Percentiles rank a stretch among this genome's conserved stretches.
These are phyloP conservation scores for Exephanes ischioxanthus DNA, from an alignment of 2,888 invertebrate species.

Conservation along the genomic window DNA sequence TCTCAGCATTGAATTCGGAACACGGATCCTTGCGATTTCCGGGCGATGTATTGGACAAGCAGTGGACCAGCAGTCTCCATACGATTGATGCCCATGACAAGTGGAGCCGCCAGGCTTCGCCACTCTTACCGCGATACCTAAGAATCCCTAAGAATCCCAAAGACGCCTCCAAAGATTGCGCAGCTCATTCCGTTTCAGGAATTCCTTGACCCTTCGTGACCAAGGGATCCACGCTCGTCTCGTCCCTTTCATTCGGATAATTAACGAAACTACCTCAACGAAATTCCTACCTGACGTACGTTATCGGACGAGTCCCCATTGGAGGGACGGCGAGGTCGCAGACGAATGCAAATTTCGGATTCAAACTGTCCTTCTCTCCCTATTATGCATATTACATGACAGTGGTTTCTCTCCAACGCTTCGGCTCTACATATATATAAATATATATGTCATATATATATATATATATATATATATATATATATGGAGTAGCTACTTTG, in stretches of 20 bases:
- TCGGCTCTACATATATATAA: background rate
- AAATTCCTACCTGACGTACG: constrained; percentile 23
- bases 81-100: background rate
- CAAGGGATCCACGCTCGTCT: background rate
- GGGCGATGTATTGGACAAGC: background rate
- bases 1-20: background rate
- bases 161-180: background rate
- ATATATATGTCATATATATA: background rate
- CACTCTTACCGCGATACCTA: background rate
- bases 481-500: constrained; percentile 36
- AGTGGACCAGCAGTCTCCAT: background rate
- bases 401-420: constrained; percentile 31
- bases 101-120: too few relatives aligned
- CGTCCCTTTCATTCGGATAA: constrained; percentile 30
- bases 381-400: constrained; percentile 59
- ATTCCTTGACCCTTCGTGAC: background rate
- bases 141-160: background rate
- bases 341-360: constrained; percentile 48
- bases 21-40: background rate
- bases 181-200: background rate
- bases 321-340: constrained; percentile 24
- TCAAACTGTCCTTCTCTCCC: constrained; percentile 48
- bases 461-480: background rate
- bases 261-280: constrained; percentile 48
- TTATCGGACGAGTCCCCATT: constrained; percentile 46